Base-by-base conservation (phyloP, 2,797 vertebrate genomes). In the Ctenochaetus hawaiiensis region DNA sequence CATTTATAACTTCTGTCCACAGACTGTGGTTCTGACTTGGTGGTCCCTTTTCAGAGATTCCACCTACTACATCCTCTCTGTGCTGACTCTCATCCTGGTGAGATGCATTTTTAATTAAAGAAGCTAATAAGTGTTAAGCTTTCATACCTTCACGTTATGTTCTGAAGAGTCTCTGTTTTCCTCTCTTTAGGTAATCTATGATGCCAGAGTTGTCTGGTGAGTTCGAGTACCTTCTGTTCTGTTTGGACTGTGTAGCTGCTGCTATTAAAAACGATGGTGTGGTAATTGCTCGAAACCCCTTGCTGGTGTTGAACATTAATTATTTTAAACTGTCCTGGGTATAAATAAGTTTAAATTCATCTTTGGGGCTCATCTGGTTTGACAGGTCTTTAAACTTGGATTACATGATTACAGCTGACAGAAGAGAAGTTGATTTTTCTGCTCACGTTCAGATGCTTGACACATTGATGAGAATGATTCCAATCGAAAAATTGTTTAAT, bases 21-120 rank as follows among this genome's bases (percentile, higher is more conserved):
- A 96, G 95, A 92, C 90, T 0, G 92, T 96, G 80, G 57, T 52
- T n/a, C 88, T 96, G 79, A 96, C 95, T 0, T 96, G 95, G 95
- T 96, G 95, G 95, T 92, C 95, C 45, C 83, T 96, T 12, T 96
- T 95, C 80, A 90, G 95, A 87, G 95, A 96, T 68, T 95, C 94
- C 4, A 62, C 87, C 56, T 96, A 93, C 92, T 96, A 96, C 87
- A 95, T 95, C 84, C 85, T 96, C 30, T 87, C 95, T 11, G 95
- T 96, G 0, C 85, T 96, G 82, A 90, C 93, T 23, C 94, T 96
- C 79, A 96, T 96, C 69, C 43, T 94, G 93, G 95, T 96, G 73
- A 94, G 93, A 77, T 20, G 17, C 34, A 22, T 20, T 47, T 49
- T 62, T 14, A 12, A 1, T 12, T 30, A 13, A 17, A 20, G 5